A percentile compares a stretch with the other conserved stretches of the same genome.
These are phyloP conservation scores for Leptinotarsa lineolata DNA, from an alignment of 1,140 invertebrate species.

Conservation along the genomic window DNA sequence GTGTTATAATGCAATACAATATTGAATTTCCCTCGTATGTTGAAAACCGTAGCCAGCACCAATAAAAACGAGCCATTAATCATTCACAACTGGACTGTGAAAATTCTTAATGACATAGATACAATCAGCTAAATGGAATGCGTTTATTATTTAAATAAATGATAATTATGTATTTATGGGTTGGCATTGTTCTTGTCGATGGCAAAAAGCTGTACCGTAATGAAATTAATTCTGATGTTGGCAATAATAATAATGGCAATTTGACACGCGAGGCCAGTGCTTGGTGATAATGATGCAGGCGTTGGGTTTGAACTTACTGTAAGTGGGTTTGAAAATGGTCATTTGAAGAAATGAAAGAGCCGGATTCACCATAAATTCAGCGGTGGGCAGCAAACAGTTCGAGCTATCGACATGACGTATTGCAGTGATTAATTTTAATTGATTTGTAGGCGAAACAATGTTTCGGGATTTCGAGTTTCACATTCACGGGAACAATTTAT, in stretches of 20 bases:
- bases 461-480: background rate
- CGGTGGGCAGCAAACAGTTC: background rate
- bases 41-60: background rate
- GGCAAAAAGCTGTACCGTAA: conserved; percentile 17
- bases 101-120: conserved; percentile 19
- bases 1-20: too few species aligned
- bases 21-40: background rate
- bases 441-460: background rate
- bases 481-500: too few species aligned
- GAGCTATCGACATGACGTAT: background rate
- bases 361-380: background rate
- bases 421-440: background rate
- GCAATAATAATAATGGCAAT: conserved; percentile 9
- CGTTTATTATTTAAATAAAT: conserved; percentile 18
- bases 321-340: conserved; percentile 1
- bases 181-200: conserved; percentile 18
- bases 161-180: conserved; percentile 21
- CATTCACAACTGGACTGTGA: conserved; percentile 7
- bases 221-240: conserved; percentile 16
- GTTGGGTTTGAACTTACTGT: background rate
- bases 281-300: conserved; percentile 7
- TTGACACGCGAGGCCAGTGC: conserved; percentile 13
- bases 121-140: conserved; percentile 16
- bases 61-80: conserved; percentile 8
- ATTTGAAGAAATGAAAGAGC: background rate